Evolutionary conservation across 2,113 vertebrate species (phyloP), one percentile per base, ranked within the genome.

Genomic region (Scomber japonicus): DNA sequence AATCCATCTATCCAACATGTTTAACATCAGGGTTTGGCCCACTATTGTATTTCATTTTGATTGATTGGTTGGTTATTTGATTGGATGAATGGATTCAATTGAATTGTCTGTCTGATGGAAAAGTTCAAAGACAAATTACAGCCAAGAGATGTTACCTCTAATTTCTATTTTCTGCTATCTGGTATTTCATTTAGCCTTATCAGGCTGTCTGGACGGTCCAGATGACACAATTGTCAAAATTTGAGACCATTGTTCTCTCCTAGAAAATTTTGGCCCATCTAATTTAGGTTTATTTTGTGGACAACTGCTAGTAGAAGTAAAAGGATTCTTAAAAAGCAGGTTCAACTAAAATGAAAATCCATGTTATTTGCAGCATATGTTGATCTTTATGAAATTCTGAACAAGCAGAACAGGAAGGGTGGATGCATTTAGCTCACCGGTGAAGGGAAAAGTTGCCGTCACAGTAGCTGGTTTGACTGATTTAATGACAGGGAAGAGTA

Each of bases 401-500:
- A 40, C 35, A 40, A 9, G 9, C 35, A 40, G 40, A 40, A 16
- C 35, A 77, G 14, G 0, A 8, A 11, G 44, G 11, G 51, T 45
- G 17, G 1, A 4, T 61, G 50, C 61, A 68, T 79, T 62, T 40
- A 50, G 31, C 81, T 67, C 62, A 62, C 19, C 53, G 31, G n/a
- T 59, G 27, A 31, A 45, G 49, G 54, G 55, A 55, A 57, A 63
- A 17, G 24, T 57, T 80, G 48, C 21, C 49, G 31, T 56, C 46
- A 27, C 35, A 44, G 53, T 27, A n/a, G 27, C 48, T 57, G 19
- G 17, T 60, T 78, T 70, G 56, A 72, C 66, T 65, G 57, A 67
- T 64, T 15, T 40, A 40, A 75, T 50, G 15, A 14, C 5, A 12
- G 30, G n/a, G 50, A 64, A 45, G 50, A 13, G 31, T 68, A 21